Evolutionary conservation across 2,113 vertebrate species (phyloP).

Genomic region (Galeopterus variegatus): DNA sequence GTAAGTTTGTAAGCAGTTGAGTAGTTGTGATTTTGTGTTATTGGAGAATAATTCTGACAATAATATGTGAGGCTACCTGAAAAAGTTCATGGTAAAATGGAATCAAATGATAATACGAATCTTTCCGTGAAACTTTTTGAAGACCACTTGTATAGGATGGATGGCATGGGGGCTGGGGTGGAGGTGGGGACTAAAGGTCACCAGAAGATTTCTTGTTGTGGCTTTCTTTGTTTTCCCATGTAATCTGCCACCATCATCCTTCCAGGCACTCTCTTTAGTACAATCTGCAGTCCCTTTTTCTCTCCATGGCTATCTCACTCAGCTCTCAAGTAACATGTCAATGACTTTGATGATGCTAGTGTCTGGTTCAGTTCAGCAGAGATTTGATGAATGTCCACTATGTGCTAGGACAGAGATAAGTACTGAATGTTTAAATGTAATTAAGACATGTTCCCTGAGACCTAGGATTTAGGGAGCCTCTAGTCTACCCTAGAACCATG

Average conservation of each 20-base stretch:
- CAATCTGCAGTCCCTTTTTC: neutral
- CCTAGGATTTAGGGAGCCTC: neutral
- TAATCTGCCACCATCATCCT: neutral
- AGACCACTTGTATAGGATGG: neutral
- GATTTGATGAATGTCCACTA: neutral
- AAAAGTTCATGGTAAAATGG: too few relatives aligned
- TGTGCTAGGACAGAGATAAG: neutral
- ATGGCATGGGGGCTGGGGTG: neutral
- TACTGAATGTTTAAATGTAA: neutral
- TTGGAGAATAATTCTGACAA: neutral
- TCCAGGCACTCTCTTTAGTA: neutral
- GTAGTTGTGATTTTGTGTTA: constrained; percentile 12
- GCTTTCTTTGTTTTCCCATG: neutral
- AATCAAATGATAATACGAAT: too few relatives aligned
- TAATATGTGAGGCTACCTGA: neutral
- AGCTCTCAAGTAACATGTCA: neutral
- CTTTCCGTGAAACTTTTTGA: too few relatives aligned
- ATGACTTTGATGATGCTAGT: neutral
- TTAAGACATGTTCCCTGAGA: neutral
- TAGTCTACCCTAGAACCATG: neutral
- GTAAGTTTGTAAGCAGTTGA: neutral
- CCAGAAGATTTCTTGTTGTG: neutral
- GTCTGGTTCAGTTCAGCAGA: neutral
- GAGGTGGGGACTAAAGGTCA: neutral
- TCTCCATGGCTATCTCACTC: neutral